Base-by-base conservation (phyloP, 2,797 vertebrate genomes). In the Bradypodion ventrale region DNA sequence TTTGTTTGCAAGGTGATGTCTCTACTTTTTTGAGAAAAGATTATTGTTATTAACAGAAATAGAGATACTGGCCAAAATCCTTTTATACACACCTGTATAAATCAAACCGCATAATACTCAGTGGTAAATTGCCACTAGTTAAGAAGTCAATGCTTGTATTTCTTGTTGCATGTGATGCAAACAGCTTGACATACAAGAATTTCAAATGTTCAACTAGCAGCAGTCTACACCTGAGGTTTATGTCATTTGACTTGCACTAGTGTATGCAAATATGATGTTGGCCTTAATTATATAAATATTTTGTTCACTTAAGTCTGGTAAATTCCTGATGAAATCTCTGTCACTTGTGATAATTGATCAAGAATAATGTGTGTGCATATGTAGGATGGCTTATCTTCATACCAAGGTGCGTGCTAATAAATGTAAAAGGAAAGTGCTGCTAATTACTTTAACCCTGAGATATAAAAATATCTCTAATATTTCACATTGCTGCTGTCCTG, bases 381-480 rank as follows among this genome's bases (percentile, higher is more conserved):
- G n/a, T 6, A 4, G 88, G n/a, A 78, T 84, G 77, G 70, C 81
- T 80, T 70, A n/a, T 92, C 85, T 74, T 59, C 25, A 13, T 85
- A 37, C 87, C 65, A 73, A 88, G 80, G 56, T 25, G 16, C 7
- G 75, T 65, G 35, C 82, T 90, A 87, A 87, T 87, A 27, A 69
- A 87, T 88, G 85, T 84, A 59, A 87, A 85, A 70, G 85, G 60
- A 70, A 79, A 76, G 19, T 81, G 37, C 82, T 91, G 80, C 62
- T 91, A 82, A 90, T 92, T 90, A 60, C 10, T 66, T 65, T 80
- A 9, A n/a, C 29, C 32, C 27, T 75, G 56, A 2, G 85, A 78
- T 89, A 59, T 91, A 72, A 74, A 84, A 88, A 91, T 83, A 0
- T 1, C 69, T 85, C 66, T 82, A 44, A n/a, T n/a, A n/a, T n/a